Percentiles rank a stretch among this genome's conserved stretches.
Evolutionary conservation across 2,113 vertebrate species (phyloP).

Genomic region (Takifugu flavidus): DNA sequence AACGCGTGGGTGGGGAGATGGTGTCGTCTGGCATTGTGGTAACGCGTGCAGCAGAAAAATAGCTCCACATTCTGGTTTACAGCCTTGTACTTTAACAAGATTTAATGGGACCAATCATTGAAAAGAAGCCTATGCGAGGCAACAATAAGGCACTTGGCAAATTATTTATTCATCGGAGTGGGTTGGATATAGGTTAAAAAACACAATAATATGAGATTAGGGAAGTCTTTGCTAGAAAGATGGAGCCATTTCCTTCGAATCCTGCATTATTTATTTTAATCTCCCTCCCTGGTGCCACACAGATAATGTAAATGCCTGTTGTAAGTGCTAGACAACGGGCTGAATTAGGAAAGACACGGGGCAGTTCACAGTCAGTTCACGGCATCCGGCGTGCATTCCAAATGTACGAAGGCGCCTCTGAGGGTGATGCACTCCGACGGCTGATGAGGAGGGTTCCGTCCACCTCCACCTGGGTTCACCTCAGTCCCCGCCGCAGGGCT

Average conservation of each 20-base stretch:
- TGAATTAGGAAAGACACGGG: constrained; percentile 20
- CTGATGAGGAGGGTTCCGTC: constrained; percentile 36
- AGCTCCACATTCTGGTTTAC: background rate
- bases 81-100: constrained; percentile 19
- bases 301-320: constrained; percentile 27
- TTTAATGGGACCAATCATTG: constrained; percentile 21
- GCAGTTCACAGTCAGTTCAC: constrained; percentile 56
- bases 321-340: constrained; percentile 19
- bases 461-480: constrained; percentile 1
- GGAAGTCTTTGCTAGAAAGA: constrained; percentile 20
- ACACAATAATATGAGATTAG: constrained; percentile 31
- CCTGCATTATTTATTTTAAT: constrained; percentile 46
- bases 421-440: constrained; percentile 26
- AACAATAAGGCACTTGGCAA: constrained; percentile 56
- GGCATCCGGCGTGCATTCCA: constrained; percentile 30
- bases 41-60: constrained; percentile 15
- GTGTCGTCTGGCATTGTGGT: constrained; percentile 16
- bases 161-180: constrained; percentile 42
- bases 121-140: constrained; percentile 31
- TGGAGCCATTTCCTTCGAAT: constrained; percentile 6
- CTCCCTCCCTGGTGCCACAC: background rate
- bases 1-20: constrained; percentile 5
- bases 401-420: constrained; percentile 34
- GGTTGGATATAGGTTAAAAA: constrained; percentile 50
- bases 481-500: constrained; percentile 10